phyloP scores from a whole-genome alignment of 2,888 invertebrate genomes.

The Tyria jacobaeae region DNA sequence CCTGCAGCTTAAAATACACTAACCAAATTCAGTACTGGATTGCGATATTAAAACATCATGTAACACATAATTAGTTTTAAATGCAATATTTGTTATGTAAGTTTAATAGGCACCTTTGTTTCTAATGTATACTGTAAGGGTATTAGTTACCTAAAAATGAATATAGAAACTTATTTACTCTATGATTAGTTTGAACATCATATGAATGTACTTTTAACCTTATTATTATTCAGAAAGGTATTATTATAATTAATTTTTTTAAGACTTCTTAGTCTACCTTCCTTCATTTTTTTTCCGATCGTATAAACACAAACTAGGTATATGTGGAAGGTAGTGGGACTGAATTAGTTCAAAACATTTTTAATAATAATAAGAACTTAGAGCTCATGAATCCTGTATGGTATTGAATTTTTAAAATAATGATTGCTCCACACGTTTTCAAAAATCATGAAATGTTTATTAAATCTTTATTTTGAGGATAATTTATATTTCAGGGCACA shows the following conservation, averaged over 20 bases:
- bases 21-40: conserved; percentile 2
- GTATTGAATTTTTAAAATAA: not conserved
- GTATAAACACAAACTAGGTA: not conserved
- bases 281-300: not conserved
- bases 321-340: not conserved
- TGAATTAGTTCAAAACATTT: not conserved
- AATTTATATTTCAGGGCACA: conserved; percentile 15
- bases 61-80: conserved; percentile 41
- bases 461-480: not conserved
- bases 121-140: conserved; percentile 27
- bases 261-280: not conserved
- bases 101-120: conserved; percentile 15
- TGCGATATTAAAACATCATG: conserved; percentile 22
- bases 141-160: conserved; percentile 25
- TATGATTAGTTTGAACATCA: not conserved
- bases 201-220: not conserved
- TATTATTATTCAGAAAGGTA: not conserved
- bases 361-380: not conserved
- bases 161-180: not conserved
- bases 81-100: conserved; percentile 28
- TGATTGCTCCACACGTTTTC: not conserved
- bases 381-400: not conserved
- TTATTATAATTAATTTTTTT: not conserved
- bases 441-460: not conserved
- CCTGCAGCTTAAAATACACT: no score